Evolutionary conservation across 2,888 invertebrate genomes (phyloP).

Genomic region (Epiblema foenella): DNA sequence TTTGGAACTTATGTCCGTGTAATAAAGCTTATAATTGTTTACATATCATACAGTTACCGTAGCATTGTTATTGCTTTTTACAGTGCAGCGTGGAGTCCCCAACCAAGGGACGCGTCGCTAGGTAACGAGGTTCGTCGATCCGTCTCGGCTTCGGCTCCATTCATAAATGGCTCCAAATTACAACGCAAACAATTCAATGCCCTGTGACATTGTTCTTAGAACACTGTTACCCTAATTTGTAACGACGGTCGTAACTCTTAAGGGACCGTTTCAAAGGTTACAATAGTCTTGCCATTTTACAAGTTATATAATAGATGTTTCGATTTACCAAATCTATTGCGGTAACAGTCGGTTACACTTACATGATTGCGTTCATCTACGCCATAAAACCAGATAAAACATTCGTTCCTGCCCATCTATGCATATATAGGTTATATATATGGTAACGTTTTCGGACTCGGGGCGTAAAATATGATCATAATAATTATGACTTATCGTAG

Average conservation of each 20-base stretch:
- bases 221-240: constrained; percentile 25
- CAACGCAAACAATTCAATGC: constrained; percentile 50
- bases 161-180: constrained; percentile 59
- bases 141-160: constrained; percentile 59
- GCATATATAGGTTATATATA: too few species aligned
- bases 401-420: too few species aligned
- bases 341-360: background rate
- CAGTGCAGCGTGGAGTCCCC: background rate
- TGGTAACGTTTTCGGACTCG: too few species aligned
- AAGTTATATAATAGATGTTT: background rate
- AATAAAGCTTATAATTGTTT: background rate
- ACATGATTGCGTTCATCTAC: too few species aligned
- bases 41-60: background rate
- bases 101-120: constrained; percentile 65
- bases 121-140: constrained; percentile 59
- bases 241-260: constrained; percentile 1
- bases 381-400: too few species aligned
- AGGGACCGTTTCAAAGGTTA: constrained; percentile 12
- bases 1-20: background rate
- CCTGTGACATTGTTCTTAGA: constrained; percentile 42
- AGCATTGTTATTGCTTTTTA: constrained; percentile 7
- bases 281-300: background rate
- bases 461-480: too few species aligned
- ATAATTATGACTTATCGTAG: too few species aligned
- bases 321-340: background rate